phyloP scores from a whole-genome alignment of 2,888 invertebrate species.

The Stenotaenia linearis region DNA sequence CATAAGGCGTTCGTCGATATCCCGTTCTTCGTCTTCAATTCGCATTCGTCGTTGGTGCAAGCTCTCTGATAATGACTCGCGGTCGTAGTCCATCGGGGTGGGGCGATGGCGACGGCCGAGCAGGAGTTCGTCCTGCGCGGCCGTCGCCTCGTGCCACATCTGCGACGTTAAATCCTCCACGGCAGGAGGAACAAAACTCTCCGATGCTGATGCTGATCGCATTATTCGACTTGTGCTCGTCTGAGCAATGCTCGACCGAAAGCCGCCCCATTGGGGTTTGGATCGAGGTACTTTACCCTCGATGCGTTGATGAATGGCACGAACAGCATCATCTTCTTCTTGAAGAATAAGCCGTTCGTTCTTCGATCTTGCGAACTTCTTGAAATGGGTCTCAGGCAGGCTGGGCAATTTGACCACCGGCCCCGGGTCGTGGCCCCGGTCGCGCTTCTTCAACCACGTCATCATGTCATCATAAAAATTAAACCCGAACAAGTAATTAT shows the following conservation, averaged over 20 bases:
- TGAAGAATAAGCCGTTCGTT: background rate
- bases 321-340: background rate
- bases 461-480: conserved; percentile 83
- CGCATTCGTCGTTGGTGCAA: conserved; percentile 24
- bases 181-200: conserved; percentile 32
- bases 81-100: conserved; percentile 29
- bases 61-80: conserved; percentile 11
- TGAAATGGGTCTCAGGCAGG: conserved; percentile 32
- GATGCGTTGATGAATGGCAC: background rate
- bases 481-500: conserved; percentile 76
- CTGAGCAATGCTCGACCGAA: background rate
- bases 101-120: conserved; percentile 3
- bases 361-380: conserved; percentile 31
- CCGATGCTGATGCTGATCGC: conserved; percentile 28
- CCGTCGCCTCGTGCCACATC: conserved; percentile 14
- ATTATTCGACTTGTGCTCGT: background rate
- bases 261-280: background rate
- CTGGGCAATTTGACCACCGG: conserved; percentile 29
- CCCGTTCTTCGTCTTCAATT: conserved; percentile 29
- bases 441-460: conserved; percentile 62
- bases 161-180: background rate
- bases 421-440: conserved; percentile 11
- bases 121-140: conserved; percentile 30
- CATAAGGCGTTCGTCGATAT: conserved; percentile 27
- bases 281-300: conserved; percentile 5